phyloP scores from a whole-genome alignment of 2,888 invertebrate genomes.

The Pharmacophagus antenor region DNA sequence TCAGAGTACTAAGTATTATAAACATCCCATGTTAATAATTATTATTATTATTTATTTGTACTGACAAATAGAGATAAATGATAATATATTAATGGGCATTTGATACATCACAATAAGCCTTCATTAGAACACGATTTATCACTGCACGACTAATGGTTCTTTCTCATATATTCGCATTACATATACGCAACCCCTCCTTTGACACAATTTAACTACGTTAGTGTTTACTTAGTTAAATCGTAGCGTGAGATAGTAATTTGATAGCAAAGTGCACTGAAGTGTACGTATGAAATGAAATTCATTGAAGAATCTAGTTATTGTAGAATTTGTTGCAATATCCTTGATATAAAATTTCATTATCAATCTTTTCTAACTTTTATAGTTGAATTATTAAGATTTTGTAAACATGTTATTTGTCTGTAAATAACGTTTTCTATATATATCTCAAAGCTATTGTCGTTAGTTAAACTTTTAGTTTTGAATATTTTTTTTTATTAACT shows the following conservation, averaged over 20 bases:
- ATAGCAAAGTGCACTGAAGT: constrained; percentile 6
- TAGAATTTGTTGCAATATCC: neutral
- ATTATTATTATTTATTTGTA: too few species aligned
- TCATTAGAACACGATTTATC: constrained; percentile 8
- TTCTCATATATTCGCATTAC: constrained; percentile 14
- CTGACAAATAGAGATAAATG: neutral
- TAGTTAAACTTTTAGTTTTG: too few species aligned
- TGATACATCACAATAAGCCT: neutral
- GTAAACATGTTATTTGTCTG: too few species aligned
- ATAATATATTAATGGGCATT: neutral
- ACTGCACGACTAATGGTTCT: constrained; percentile 25
- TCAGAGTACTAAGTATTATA: too few species aligned
- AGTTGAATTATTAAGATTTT: too few species aligned
- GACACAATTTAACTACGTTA: constrained; percentile 14
- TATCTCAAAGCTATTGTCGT: too few species aligned
- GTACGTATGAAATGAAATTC: neutral
- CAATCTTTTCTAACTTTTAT: too few species aligned
- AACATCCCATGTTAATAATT: too few species aligned
- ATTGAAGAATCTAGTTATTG: neutral
- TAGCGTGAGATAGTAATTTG: constrained; percentile 14
- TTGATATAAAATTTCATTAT: neutral
- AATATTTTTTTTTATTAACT: too few species aligned
- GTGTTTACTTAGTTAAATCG: constrained; percentile 9
- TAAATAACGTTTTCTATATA: too few species aligned
- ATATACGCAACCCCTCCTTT: constrained; percentile 13